Base-by-base conservation (phyloP, 2,797 vertebrate genomes). In the Acanthornis magna region DNA sequence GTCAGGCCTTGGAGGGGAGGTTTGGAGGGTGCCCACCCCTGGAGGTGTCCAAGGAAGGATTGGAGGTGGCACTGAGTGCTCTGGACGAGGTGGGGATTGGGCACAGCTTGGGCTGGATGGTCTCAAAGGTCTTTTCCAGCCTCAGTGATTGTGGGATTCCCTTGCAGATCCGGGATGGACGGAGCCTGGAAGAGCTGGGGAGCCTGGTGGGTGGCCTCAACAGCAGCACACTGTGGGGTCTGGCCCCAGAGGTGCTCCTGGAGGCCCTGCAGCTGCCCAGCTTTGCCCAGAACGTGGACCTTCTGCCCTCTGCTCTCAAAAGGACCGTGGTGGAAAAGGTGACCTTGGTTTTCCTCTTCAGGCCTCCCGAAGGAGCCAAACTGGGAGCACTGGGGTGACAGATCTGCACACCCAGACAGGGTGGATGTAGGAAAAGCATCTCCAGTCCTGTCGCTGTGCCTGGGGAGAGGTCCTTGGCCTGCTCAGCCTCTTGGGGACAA, bases 251-350 rank as follows among this genome's bases (percentile, higher is more conserved):
- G 5, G 45, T 45, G 4, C 34, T 97, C 79, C 22, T 96, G 79
- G 95, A 96, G 54, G 97, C 97, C 25, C 5, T 93, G 6, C 58
- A 74, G 71, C 32, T 91, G 23, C 85, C 95, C 8, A n/a, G 67
- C 25, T 97, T 97, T 48, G 89, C 23, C 34, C 89, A 78, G 77
- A 81, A 92, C 18, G 1, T 95, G 40, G 61, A 17, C 9, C 8
- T 11, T 2, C 68, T 96, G 54, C 92, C 95, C 19, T 6, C 89
- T 19, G 14, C 76, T 51, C 90, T 96, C 55, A 96, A 96, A 50
- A 85, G 29, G 32, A 25, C 10, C 9, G 42, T 97, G 60, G 96
- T 96, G 75, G 91, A 94, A 53, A 95, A 97, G 97, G 97, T 97
- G 77, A 94, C 11, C 34, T 32, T 13, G 9, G 4, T 75, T 81